Conservation (phyloP, 2,113 vertebrate species). For the Clarias magur region DNA sequence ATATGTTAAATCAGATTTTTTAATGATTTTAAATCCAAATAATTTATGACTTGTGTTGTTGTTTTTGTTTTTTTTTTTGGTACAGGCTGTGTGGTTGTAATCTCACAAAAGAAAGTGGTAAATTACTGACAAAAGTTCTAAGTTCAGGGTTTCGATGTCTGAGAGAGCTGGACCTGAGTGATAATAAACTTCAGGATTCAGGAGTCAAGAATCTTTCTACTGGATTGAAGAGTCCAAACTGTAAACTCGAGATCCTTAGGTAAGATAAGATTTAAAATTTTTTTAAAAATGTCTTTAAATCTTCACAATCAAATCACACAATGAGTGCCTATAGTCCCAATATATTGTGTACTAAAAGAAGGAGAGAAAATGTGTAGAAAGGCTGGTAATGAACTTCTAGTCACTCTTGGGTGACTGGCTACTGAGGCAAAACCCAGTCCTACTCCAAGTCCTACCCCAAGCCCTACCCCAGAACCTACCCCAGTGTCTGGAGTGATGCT, state of each 20-base stretch:
- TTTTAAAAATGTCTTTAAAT: no score
- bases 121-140: background rate
- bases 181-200: background rate
- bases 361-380: background rate
- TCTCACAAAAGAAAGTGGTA: background rate
- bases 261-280: background rate
- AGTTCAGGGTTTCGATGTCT: background rate
- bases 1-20: background rate
- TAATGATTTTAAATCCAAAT: background rate
- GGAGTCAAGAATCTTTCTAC: background rate
- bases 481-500: no score
- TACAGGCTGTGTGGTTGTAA: background rate
- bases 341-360: background rate
- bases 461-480: no score
- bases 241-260: background rate
- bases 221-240: background rate
- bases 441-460: no score
- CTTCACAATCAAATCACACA: background rate
- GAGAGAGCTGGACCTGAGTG: constrained; percentile 14
- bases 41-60: no score
- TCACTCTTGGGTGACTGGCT: no score
- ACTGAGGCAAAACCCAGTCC: no score
- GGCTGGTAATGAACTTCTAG: background rate
- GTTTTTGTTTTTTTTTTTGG: background rate
- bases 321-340: no score